phyloP scores from a whole-genome alignment of 2,113 vertebrate genomes.

The Petaurus breviceps region DNA sequence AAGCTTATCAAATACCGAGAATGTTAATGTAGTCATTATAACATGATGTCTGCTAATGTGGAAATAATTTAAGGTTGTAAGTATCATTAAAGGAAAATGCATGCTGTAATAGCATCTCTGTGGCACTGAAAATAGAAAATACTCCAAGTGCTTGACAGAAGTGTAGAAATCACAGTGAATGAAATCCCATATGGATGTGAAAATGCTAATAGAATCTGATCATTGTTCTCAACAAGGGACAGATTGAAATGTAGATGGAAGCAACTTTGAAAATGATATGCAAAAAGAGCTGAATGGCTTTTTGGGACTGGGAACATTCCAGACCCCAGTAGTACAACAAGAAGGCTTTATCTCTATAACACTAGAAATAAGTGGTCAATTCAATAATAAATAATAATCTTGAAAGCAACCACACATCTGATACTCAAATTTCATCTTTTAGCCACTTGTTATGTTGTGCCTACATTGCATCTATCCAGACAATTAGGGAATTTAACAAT shows the following conservation, averaged over 20 bases:
- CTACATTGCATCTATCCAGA: not conserved
- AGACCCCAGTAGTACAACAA: not conserved
- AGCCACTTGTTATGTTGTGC: not conserved
- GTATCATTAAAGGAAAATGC: not conserved
- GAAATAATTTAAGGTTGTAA: slow-evolving; percentile 28
- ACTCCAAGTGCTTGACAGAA: not conserved
- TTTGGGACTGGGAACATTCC: not conserved
- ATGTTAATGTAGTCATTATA: slow-evolving; percentile 11
- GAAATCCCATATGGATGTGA: not conserved
- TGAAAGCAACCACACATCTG: not conserved
- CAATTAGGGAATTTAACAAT: not conserved
- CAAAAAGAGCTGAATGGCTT: not conserved
- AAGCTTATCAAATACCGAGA: slow-evolving; percentile 34
- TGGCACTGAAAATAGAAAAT: not conserved
- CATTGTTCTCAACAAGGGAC: not conserved
- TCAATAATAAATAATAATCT: not conserved
- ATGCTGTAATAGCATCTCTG: not conserved
- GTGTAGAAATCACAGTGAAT: slow-evolving; percentile 2
- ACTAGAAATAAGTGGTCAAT: not conserved
- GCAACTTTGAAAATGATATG: not conserved
- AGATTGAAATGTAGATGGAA: slow-evolving; percentile 6
- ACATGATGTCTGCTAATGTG: slow-evolving; percentile 21
- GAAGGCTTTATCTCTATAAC: not conserved
- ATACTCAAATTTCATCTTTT: not conserved
- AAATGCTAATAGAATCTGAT: slow-evolving; percentile 13